Conservation (phyloP, 2,888 invertebrate genomes). For the Drosophila sordidula region DNA sequence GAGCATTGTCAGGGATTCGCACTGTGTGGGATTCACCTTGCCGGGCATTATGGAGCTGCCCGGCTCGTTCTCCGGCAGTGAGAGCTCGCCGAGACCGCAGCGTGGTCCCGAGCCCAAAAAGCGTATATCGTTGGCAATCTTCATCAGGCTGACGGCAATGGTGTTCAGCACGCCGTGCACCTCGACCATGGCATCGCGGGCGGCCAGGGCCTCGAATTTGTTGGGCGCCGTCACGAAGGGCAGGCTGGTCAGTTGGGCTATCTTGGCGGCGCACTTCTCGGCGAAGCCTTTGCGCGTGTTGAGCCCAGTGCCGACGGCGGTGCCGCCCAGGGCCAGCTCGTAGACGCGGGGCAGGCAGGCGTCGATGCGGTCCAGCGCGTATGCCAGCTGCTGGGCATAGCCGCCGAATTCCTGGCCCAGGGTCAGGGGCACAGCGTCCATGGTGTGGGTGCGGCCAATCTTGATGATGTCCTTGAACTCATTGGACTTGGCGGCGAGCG, state of each 20-base stretch:
- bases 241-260: conserved; percentile 92
- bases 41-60: conserved; percentile 99
- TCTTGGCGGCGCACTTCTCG: conserved; percentile 94
- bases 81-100: conserved; percentile 97
- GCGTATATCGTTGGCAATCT: conserved; percentile 96
- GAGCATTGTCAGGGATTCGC: conserved; percentile 99
- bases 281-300: conserved; percentile 98
- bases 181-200: conserved; percentile 97
- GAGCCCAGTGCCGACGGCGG: conserved; percentile 98
- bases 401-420: conserved; percentile 99
- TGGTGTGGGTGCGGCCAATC: conserved; percentile 94
- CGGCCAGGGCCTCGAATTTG: conserved; percentile 98
- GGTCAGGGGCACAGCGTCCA: conserved; percentile 98
- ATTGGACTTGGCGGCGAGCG: conserved; percentile 91
- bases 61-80: conserved; percentile 98
- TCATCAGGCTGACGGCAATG: conserved; percentile 96
- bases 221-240: conserved; percentile 98
- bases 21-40: conserved; percentile 99
- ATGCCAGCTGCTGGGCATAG: conserved; percentile 93
- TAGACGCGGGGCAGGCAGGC: conserved; percentile 94
- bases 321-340: conserved; percentile 97
- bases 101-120: conserved; percentile 98
- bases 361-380: conserved; percentile 94
- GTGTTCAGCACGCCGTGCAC: conserved; percentile 97
- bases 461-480: conserved; percentile 97